Conservation (phyloP, 35 echinoderm and acorn worm genomes). For the Hemicentrotus pulcherrimus region DNA sequence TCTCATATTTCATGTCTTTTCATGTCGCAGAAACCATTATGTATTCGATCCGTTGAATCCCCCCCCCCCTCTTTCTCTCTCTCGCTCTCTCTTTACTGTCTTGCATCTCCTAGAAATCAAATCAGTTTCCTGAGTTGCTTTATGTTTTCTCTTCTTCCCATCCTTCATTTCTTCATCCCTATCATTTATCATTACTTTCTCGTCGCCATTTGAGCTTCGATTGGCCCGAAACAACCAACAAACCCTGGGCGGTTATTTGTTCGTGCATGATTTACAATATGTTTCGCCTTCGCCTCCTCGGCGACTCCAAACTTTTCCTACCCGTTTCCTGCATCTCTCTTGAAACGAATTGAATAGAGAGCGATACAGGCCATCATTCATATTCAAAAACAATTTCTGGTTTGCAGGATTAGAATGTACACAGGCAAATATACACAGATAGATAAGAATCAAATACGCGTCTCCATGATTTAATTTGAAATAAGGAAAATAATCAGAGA, state of each 20-base stretch:
- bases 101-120: no score
- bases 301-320: neutral
- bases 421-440: neutral
- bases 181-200: neutral
- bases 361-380: neutral
- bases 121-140: neutral
- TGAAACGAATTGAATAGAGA: neutral
- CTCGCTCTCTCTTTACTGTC: no score
- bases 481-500: neutral
- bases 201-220: neutral
- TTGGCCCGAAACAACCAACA: neutral
- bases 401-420: neutral
- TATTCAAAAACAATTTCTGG: neutral
- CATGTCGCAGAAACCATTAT: no score
- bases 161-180: neutral
- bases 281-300: neutral
- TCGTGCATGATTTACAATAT: neutral
- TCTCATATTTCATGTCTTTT: no score
- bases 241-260: neutral
- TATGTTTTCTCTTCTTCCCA: neutral
- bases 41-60: no score
- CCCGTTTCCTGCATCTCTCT: neutral
- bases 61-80: no score
- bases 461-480: neutral
- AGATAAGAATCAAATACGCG: neutral